Conservation (phyloP, 1,140 invertebrate genomes). For the Cyrtorhinus lividipennis region DNA sequence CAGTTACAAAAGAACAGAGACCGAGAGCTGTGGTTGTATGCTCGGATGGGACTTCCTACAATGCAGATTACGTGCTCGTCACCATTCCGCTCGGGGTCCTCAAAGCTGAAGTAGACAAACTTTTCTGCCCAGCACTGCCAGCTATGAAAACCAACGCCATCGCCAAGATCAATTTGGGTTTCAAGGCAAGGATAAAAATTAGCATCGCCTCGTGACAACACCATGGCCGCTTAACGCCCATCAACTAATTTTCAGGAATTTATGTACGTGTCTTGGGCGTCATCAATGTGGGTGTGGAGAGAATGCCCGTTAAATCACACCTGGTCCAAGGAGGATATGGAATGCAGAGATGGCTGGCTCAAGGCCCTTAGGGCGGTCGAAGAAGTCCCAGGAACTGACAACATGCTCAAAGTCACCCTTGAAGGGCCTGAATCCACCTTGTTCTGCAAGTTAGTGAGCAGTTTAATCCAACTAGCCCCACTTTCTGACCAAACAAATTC, state of each 20-base stretch:
- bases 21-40: constrained; percentile 17
- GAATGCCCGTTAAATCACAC: neutral
- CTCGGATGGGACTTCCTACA: constrained; percentile 44
- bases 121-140: constrained; percentile 64
- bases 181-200: neutral
- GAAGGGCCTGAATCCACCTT: constrained; percentile 33
- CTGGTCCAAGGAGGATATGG: neutral
- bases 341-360: constrained; percentile 44
- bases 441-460: neutral
- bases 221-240: neutral
- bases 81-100: constrained; percentile 70
- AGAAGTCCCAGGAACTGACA: constrained; percentile 47
- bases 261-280: constrained; percentile 65
- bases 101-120: constrained; percentile 52
- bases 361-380: constrained; percentile 47
- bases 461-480: too few relatives aligned
- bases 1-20: constrained; percentile 23
- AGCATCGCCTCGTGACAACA: too few relatives aligned
- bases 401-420: constrained; percentile 41
- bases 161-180: neutral
- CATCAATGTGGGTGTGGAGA: constrained; percentile 55
- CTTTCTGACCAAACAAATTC: too few relatives aligned
- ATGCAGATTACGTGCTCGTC: constrained; percentile 62
- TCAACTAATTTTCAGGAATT: constrained; percentile 37
- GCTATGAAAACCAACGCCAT: constrained; percentile 59